A percentile compares a stretch with the other conserved stretches of the same genome.
These are phyloP conservation scores for Pseudococcus jackbeardsleyi DNA, from an alignment of 2,888 invertebrate species.

Conservation along the genomic window DNA sequence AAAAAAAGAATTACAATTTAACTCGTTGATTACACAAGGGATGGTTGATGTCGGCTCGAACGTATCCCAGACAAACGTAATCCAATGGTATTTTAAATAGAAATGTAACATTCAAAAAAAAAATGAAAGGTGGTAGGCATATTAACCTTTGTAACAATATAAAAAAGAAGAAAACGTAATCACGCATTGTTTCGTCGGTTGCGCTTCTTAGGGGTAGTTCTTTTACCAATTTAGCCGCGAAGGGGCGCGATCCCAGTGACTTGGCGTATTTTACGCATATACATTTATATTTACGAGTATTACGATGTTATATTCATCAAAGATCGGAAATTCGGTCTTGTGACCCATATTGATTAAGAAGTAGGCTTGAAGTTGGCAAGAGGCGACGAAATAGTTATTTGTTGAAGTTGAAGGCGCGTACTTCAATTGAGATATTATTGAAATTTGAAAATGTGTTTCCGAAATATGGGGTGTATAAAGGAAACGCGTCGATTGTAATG, in stretches of 20 bases:
- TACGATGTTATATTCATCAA: not conserved
- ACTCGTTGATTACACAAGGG: constrained; percentile 62
- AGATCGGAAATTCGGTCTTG: not conserved
- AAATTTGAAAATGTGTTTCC: not conserved
- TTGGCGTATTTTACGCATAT: constrained; percentile 57
- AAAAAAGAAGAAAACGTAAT: constrained; percentile 59
- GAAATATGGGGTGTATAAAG: not conserved
- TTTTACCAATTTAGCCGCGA: constrained; percentile 57
- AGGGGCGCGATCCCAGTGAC: constrained; percentile 54
- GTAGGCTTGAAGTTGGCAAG: no score
- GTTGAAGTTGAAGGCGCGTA: no score
- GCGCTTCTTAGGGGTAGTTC: constrained; percentile 61
- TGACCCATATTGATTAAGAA: no score
- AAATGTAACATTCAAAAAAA: constrained; percentile 53
- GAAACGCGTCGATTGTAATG: not conserved
- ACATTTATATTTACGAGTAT: not conserved
- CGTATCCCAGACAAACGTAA: constrained; percentile 60
- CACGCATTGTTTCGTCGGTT: constrained; percentile 61
- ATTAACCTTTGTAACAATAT: constrained; percentile 61
- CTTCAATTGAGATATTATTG: not conserved
- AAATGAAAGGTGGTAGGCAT: constrained; percentile 65
- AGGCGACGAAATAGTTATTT: no score
- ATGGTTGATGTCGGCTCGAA: constrained; percentile 35
- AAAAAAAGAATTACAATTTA: constrained; percentile 37
- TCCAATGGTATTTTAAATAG: constrained; percentile 64